These are phyloP conservation scores for Picathartes gymnocephalus DNA, from an alignment of 2,113 vertebrate species.

Conservation along the genomic window DNA sequence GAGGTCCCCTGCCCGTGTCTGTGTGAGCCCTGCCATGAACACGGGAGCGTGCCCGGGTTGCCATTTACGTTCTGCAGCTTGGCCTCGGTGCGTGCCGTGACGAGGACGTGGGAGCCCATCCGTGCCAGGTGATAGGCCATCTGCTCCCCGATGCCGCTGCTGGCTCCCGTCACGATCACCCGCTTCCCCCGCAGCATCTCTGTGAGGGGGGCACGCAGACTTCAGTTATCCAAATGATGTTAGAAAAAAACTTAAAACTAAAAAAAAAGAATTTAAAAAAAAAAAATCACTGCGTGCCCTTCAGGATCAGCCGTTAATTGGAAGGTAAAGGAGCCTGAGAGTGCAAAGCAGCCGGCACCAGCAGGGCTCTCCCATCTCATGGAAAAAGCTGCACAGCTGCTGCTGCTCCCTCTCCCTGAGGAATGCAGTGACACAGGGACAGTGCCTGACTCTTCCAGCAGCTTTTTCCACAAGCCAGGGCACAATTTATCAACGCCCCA, in stretches of 20 bases:
- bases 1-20: rapidly evolving
- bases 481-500: background rate
- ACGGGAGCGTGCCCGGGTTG: background rate
- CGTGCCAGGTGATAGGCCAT: conserved; percentile 75
- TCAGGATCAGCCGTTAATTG: background rate
- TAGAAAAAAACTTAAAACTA: background rate
- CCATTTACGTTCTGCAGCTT: conserved; percentile 72
- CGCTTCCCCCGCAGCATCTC: conserved; percentile 77
- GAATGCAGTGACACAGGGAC: background rate
- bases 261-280: no score
- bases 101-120: conserved; percentile 74
- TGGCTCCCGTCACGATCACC: conserved; percentile 77
- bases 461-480: background rate
- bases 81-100: conserved; percentile 72
- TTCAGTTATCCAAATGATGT: background rate
- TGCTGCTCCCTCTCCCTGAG: background rate
- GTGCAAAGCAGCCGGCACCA: background rate
- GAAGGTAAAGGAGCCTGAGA: background rate
- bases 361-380: background rate
- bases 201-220: background rate
- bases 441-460: rapidly evolving
- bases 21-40: rapidly evolving
- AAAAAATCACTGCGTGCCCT: background rate
- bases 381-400: background rate
- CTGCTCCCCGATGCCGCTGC: conserved; percentile 76